Evolutionary conservation across 2,113 vertebrate genomes (phyloP).

Genomic region (Bagarius yarrelli): DNA sequence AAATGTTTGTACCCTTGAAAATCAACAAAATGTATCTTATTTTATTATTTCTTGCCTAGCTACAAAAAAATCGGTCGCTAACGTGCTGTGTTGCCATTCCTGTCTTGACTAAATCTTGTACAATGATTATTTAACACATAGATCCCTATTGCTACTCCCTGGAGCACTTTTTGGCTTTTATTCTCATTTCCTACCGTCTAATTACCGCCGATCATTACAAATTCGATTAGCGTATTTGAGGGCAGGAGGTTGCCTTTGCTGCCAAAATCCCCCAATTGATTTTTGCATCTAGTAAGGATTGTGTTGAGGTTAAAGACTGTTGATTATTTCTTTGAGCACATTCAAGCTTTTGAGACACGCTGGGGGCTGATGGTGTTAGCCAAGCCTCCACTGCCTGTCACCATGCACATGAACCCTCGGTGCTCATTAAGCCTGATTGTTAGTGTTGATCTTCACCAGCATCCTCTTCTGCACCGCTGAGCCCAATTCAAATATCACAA

Average conservation of each 20-base stretch:
- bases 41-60: no score
- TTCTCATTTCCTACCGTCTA: slow-evolving; percentile 35
- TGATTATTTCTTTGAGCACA: slow-evolving; percentile 16
- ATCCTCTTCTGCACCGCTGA: slow-evolving; percentile 2
- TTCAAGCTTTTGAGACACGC: slow-evolving; percentile 16
- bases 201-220: slow-evolving; percentile 35
- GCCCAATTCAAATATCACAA: slow-evolving; percentile 21
- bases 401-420: background rate
- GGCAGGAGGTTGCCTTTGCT: slow-evolving; percentile 25
- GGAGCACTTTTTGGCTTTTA: slow-evolving; percentile 12
- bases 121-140: slow-evolving; percentile 17
- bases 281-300: slow-evolving; percentile 23
- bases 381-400: slow-evolving; percentile 44
- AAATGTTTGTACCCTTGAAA: no score
- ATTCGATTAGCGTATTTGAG: slow-evolving; percentile 30
- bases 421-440: slow-evolving; percentile 38
- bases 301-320: slow-evolving; percentile 14
- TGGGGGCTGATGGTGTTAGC: slow-evolving; percentile 31
- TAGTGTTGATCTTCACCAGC: slow-evolving; percentile 28
- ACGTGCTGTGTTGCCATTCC: no score
- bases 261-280: slow-evolving; percentile 13
- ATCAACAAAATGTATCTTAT: no score
- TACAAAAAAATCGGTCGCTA: no score
- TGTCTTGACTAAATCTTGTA: background rate
- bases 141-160: slow-evolving; percentile 14